A percentile compares a stretch with the other conserved stretches of the same genome.
Conservation (phyloP, 2,797 vertebrate species). For the Acanthurus lineatus region DNA sequence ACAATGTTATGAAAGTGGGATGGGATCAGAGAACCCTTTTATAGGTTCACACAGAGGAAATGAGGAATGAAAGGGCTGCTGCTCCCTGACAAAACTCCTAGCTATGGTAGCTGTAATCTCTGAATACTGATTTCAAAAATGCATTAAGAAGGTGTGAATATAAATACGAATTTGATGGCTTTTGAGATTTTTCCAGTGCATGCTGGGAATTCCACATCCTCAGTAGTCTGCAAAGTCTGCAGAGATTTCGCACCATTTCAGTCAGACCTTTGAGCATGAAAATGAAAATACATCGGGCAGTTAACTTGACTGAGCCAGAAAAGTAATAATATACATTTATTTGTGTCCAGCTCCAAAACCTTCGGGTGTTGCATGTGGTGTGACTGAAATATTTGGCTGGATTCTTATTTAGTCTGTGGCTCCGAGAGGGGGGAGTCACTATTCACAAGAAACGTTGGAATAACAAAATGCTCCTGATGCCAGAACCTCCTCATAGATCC, state of each 20-base stretch:
- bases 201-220: too few relatives aligned
- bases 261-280: conserved; percentile 36
- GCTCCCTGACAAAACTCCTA: background rate
- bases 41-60: background rate
- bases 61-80: background rate
- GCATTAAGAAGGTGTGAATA: too few relatives aligned
- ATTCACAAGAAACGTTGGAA: conserved; percentile 73
- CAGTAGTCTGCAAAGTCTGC: background rate
- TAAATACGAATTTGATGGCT: too few relatives aligned
- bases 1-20: background rate
- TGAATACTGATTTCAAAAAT: too few relatives aligned
- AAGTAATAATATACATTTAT: conserved; percentile 59
- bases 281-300: conserved; percentile 40
- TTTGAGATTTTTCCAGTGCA: too few relatives aligned
- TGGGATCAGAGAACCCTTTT: background rate
- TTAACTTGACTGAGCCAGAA: conserved; percentile 50
- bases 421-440: conserved; percentile 61
- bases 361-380: conserved; percentile 62
- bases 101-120: background rate
- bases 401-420: conserved; percentile 70
- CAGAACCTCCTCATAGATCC: conserved; percentile 77
- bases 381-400: conserved; percentile 66
- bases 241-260: conserved; percentile 15
- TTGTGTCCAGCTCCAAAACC: conserved; percentile 55
- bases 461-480: conserved; percentile 76